Conservation (phyloP, 23 tunicate genomes). For the Styela plicata region DNA sequence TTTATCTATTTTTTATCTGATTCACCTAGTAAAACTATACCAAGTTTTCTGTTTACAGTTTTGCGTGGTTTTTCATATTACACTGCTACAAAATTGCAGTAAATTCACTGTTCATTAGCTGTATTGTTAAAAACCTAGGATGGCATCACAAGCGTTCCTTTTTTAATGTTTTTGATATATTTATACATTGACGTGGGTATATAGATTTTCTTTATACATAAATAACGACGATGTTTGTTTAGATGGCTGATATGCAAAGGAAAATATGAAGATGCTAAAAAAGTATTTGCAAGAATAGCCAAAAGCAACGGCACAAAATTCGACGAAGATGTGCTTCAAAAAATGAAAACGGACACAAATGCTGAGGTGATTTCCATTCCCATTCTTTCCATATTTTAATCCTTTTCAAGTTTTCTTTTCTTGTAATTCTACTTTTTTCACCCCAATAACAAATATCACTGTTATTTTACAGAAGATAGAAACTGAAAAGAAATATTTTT, state of each 20-base stretch:
- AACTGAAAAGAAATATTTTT: constrained; percentile 29
- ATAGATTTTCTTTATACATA: neutral
- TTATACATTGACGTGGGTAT: too few species aligned
- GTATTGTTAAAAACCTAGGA: too few species aligned
- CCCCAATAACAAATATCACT: neutral
- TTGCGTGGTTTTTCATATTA: too few species aligned
- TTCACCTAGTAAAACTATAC: too few species aligned
- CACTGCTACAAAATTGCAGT: too few species aligned
- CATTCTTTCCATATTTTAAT: neutral
- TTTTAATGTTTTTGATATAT: too few species aligned
- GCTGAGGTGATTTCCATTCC: neutral
- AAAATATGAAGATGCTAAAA: constrained; percentile 32
- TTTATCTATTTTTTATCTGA: neutral
- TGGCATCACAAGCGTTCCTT: too few species aligned
- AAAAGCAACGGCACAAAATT: constrained; percentile 24
- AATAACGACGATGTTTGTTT: neutral
- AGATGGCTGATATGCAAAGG: constrained; percentile 58
- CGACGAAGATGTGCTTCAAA: constrained; percentile 31
- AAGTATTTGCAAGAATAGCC: constrained; percentile 34
- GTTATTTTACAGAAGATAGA: neutral
- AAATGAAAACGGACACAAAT: neutral
- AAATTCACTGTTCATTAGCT: too few species aligned
- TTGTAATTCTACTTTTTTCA: neutral
- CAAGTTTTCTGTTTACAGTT: too few species aligned
- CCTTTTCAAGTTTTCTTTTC: neutral